A percentile compares a stretch with the other conserved stretches of the same genome.
phyloP scores from a whole-genome alignment of 2,113 vertebrate genomes.

The Miniopterus natalensis region DNA sequence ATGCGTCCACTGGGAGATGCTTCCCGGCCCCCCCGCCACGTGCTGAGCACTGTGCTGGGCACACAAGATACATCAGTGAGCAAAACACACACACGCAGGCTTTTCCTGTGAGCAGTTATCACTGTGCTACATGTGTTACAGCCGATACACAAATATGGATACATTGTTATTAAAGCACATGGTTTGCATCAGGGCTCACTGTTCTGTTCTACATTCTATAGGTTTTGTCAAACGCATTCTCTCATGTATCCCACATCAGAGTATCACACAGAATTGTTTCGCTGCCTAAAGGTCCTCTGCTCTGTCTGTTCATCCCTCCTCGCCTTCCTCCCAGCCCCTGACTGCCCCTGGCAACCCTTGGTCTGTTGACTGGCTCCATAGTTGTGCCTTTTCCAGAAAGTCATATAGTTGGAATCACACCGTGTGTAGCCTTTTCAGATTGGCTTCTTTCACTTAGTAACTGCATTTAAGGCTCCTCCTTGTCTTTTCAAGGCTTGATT shows the following conservation, averaged over 20 bases:
- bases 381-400: background rate
- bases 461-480: fast-evolving
- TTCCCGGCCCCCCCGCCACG: fast-evolving
- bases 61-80: fast-evolving
- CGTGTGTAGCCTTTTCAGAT: no score
- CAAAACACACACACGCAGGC: no score
- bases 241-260: fast-evolving
- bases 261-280: fast-evolving
- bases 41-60: fast-evolving
- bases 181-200: background rate
- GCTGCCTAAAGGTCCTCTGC: background rate
- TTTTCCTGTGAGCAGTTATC: background rate
- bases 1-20: fast-evolving
- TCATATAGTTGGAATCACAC: background rate
- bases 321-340: background rate
- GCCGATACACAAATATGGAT: fast-evolving
- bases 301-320: no score
- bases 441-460: background rate
- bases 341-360: background rate
- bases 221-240: background rate
- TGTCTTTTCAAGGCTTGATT: background rate
- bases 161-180: fast-evolving
- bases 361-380: no score
- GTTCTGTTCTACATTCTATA: fast-evolving
- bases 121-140: fast-evolving